phyloP scores from a whole-genome alignment of 2,797 vertebrate genomes.

The Hylomyscus alleni region DNA sequence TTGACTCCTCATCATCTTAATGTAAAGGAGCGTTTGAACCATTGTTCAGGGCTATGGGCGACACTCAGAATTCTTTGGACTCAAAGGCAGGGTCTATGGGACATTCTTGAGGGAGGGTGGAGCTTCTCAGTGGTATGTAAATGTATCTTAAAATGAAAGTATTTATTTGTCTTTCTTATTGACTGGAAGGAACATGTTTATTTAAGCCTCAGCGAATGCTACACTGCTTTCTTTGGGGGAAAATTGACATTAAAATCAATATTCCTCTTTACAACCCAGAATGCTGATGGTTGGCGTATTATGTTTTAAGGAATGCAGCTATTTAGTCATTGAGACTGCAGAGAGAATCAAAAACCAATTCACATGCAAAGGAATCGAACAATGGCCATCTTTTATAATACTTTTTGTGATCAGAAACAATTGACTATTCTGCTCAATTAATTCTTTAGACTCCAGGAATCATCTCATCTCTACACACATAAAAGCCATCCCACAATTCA shows the following conservation, averaged over 20 bases:
- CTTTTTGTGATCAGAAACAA: background rate
- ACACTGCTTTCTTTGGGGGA: background rate
- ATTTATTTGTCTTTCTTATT: background rate
- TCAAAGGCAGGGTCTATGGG: accelerated
- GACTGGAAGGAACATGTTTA: background rate
- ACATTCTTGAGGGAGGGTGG: background rate
- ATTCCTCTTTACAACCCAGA: background rate
- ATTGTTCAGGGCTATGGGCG: too few relatives aligned
- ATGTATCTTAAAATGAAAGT: background rate
- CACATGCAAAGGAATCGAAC: background rate
- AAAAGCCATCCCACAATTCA: background rate
- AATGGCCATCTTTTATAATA: background rate
- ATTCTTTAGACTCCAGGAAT: background rate
- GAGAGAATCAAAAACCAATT: background rate
- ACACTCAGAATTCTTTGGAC: accelerated
- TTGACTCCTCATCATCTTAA: too few relatives aligned
- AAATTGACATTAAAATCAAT: slow-evolving; percentile 37
- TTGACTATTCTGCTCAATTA: slow-evolving; percentile 20
- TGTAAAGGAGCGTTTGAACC: background rate
- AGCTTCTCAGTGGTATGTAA: background rate
- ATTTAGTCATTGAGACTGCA: background rate
- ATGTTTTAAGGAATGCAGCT: background rate
- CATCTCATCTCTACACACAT: background rate
- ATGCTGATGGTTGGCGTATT: background rate
- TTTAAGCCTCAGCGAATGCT: background rate